These are phyloP conservation scores for Hozukius guyotensis DNA, from an alignment of 2,797 vertebrate species.

Conservation along the genomic window DNA sequence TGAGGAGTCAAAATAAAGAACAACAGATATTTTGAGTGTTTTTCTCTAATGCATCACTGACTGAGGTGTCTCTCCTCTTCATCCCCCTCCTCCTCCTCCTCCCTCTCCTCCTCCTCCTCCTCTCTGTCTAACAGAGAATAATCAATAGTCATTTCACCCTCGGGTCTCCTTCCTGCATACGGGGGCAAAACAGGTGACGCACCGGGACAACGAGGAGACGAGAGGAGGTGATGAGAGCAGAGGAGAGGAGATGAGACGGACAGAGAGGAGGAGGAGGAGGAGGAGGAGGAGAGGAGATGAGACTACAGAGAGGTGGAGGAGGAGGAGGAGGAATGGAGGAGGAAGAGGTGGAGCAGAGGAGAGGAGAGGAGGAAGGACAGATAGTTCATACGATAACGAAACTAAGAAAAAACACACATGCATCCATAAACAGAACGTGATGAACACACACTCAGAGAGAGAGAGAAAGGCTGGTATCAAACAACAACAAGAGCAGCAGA, in stretches of 20 bases:
- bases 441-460: neutral
- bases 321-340: neutral
- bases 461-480: neutral
- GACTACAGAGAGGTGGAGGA: neutral
- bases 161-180: conserved; percentile 48
- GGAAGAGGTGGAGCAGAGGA: too few species aligned
- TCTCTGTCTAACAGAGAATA: conserved; percentile 62
- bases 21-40: neutral
- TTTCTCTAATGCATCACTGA: conserved; percentile 3
- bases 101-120: conserved; percentile 9
- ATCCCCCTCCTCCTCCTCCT: neutral
- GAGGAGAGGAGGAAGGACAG: neutral
- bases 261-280: neutral
- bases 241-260: neutral
- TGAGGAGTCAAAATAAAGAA: neutral
- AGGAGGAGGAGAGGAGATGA: neutral
- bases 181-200: conserved; percentile 62
- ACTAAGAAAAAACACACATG: conserved; percentile 4
- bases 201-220: conserved; percentile 35
- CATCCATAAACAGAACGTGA: neutral
- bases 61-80: conserved; percentile 9
- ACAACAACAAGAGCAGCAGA: conserved; percentile 11
- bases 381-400: neutral
- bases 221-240: neutral
- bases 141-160: conserved; percentile 79